phyloP scores from a whole-genome alignment of 2,888 invertebrate species.

The Plagodis dolabraria region DNA sequence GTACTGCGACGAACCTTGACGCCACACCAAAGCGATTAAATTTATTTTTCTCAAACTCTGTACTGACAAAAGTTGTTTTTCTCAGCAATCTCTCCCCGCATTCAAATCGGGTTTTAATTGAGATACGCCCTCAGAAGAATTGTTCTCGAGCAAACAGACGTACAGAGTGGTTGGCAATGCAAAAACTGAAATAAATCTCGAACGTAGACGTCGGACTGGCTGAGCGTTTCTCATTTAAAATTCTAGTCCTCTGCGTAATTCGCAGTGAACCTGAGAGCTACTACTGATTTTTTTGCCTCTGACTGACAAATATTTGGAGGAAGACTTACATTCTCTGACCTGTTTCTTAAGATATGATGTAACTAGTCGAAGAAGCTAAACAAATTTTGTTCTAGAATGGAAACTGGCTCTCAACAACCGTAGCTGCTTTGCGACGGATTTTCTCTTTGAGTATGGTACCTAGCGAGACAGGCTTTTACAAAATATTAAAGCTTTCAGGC shows the following conservation, averaged over 20 bases:
- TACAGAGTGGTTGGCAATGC: slow-evolving; percentile 64
- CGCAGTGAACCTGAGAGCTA: slow-evolving; percentile 41
- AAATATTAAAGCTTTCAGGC: no score
- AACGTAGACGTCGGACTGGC: slow-evolving; percentile 59
- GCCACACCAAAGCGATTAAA: no score
- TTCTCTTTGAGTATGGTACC: no score
- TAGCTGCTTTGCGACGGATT: no score
- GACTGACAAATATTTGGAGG: no score
- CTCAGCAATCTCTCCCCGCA: slow-evolving; percentile 25
- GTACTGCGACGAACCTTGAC: no score
- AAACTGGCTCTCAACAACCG: no score
- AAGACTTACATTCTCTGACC: no score
- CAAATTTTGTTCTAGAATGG: no score
- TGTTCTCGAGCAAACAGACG: slow-evolving; percentile 44
- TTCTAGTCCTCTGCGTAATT: slow-evolving; percentile 60
- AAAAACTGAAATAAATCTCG: slow-evolving; percentile 75
- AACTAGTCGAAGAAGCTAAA: no score
- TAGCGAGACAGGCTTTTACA: no score
- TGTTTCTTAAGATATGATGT: no score
- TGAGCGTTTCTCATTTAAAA: slow-evolving; percentile 65
- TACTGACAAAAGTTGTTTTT: slow-evolving; percentile 6
- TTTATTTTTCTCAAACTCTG: background rate
- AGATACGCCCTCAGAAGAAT: slow-evolving; percentile 55
- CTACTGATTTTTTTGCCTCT: slow-evolving; percentile 7
- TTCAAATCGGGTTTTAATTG: slow-evolving; percentile 54